Evolutionary conservation across 2,888 invertebrate species (phyloP), one percentile per base, ranked within the genome.

Genomic region (Flexamia atlantica): DNA sequence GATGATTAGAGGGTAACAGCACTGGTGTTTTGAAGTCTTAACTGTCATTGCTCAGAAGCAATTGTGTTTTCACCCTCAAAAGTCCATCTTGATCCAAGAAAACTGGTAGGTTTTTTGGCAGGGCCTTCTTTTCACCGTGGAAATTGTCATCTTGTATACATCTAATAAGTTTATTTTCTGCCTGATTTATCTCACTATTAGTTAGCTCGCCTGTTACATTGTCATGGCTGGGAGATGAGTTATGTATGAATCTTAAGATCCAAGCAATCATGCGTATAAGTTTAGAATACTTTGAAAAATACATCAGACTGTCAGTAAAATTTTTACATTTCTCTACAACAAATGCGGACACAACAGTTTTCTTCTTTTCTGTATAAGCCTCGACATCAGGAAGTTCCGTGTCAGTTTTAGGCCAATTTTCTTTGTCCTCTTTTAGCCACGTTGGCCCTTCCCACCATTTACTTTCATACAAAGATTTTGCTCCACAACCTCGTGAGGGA

Each of bases 401-500:
- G 23, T 32, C 20, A 23, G 42, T 42, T 42, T 12, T 28, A 3
- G 76, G 76, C 76, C 76, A 76, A 4, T 76, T 20, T 5, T 14
- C 9, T 46, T 57, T 28, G 9, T 46, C 40, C 2, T 30, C 1
- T 0, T 17, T 25, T 0, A 76, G 76, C 83, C 83, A 83, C 1
- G n/a, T 0, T 46, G 83, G 79, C 3, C 83, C 83, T 36, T 83
- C 76, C 83, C 79, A 83, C 83, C 83, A 83, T 2, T 12, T 40
- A 9, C 28, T n/a, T 17, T 70, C 70, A 70, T 32, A 30, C n/a
- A 70, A 42, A 5, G 32, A 1, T 36, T 64, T 60, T 10, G 84
- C 53, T 42, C 20, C 32, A 68, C 85, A 85, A 10, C 85, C 85
- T 36, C 83, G 23, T 28, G 85, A 85, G 10, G 72, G 80, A 3